Conservation (phyloP, 2,113 vertebrate species). For the Dipodomys stephensi region DNA sequence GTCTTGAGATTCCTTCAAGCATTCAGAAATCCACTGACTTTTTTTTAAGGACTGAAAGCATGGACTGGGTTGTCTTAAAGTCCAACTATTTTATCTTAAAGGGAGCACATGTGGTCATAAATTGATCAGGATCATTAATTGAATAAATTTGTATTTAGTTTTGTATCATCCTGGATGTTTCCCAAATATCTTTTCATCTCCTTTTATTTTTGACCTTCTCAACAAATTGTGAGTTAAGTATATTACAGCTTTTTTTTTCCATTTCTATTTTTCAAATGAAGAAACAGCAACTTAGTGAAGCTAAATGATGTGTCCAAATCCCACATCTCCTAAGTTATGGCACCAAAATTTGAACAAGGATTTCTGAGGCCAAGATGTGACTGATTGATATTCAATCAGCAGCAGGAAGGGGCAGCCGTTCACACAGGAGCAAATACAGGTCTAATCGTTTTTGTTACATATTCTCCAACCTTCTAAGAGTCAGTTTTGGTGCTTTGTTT, state of each 20-base stretch:
- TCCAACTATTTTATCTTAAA: neutral
- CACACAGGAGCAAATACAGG: conserved; percentile 45
- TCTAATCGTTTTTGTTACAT: conserved; percentile 27
- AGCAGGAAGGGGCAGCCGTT: conserved; percentile 48
- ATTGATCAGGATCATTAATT: neutral
- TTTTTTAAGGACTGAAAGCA: neutral
- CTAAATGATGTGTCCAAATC: conserved; percentile 46
- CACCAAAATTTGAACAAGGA: conserved; percentile 30
- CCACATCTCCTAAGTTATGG: conserved; percentile 5
- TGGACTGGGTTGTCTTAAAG: neutral
- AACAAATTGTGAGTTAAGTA: neutral
- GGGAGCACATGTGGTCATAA: neutral
- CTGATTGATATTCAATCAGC: conserved; percentile 18
- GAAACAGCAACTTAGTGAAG: neutral
- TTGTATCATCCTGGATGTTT: neutral
- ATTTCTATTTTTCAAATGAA: conserved; percentile 53
- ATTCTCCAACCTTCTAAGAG: conserved; percentile 60
- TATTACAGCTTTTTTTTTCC: conserved; percentile 3
- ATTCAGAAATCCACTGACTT: neutral
- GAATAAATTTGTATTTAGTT: neutral
- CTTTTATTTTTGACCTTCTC: conserved; percentile 37
- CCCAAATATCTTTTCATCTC: conserved; percentile 19
- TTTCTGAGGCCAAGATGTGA: conserved; percentile 29
- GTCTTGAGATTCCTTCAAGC: neutral
- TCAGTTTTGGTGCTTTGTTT: conserved; percentile 58